Percentiles rank a stretch among this genome's conserved stretches.
phyloP scores from a whole-genome alignment of 2,797 vertebrate species.

The Pelobates cultripes region DNA sequence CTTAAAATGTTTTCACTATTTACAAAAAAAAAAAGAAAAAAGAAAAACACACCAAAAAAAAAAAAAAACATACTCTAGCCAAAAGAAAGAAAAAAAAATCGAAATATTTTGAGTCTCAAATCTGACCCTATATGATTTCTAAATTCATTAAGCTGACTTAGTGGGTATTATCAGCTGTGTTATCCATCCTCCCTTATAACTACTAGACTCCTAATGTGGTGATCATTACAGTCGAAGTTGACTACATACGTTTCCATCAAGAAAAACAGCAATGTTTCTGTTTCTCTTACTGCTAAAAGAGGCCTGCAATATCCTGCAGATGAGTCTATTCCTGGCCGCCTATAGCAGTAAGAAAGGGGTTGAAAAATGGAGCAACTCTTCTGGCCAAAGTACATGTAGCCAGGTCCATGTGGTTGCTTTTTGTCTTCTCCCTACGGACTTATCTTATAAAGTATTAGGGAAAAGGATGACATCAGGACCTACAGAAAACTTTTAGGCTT shows the following conservation, averaged over 20 bases:
- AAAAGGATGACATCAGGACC: conserved; percentile 55
- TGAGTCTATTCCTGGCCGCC: background rate
- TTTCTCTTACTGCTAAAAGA: background rate
- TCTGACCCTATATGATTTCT: too few relatives aligned
- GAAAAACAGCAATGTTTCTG: background rate
- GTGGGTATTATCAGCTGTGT: too few relatives aligned
- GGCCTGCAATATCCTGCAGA: background rate
- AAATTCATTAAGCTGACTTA: too few relatives aligned
- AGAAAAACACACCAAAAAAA: background rate
- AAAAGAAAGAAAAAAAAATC: background rate
- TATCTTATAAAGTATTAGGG: conserved; percentile 49
- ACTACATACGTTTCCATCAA: background rate
- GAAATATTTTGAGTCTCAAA: background rate
- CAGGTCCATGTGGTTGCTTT: conserved; percentile 46
- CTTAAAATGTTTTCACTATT: background rate
- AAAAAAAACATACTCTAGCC: background rate
- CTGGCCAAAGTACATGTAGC: conserved; percentile 26
- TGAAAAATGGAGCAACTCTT: conserved; percentile 17
- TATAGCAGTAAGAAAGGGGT: conserved; percentile 9
- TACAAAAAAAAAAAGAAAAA: background rate
- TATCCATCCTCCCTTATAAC: background rate
- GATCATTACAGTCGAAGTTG: background rate
- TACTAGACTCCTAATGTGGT: background rate
- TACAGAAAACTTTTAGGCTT: conserved; percentile 53
- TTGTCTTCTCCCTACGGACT: conserved; percentile 44